phyloP scores from a whole-genome alignment of 2,113 vertebrate genomes.

The Dipodomys stephensi region DNA sequence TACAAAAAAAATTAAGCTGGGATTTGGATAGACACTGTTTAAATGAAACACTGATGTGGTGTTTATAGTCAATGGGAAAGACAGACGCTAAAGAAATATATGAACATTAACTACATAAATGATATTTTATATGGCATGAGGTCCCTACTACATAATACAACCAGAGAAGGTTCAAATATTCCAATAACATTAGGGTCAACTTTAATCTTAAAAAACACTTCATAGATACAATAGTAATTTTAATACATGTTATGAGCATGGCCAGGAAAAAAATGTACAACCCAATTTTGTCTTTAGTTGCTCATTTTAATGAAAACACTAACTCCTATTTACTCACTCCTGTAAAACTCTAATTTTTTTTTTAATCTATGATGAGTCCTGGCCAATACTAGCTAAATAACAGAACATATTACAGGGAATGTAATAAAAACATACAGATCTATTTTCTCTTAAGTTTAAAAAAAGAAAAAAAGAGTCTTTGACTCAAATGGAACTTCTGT shows the following conservation, averaged over 20 bases:
- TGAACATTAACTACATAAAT: constrained; percentile 21
- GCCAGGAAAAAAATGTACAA: neutral
- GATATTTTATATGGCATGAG: neutral
- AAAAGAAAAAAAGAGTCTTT: constrained; percentile 61
- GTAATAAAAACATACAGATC: neutral
- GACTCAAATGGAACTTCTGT: constrained; percentile 60
- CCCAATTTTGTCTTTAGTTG: neutral
- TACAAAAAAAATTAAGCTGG: neutral
- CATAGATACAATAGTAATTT: neutral
- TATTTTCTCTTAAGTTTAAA: neutral
- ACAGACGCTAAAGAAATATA: neutral
- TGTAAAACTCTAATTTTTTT: constrained; percentile 3
- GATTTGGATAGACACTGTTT: neutral
- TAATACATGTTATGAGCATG: neutral
- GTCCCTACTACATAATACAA: neutral
- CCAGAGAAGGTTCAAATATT: constrained; percentile 19
- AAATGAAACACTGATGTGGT: neutral
- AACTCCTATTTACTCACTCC: neutral
- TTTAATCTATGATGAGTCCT: neutral
- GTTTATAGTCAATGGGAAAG: neutral
- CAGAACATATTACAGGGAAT: constrained; percentile 7
- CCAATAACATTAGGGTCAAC: neutral
- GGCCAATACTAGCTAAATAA: constrained; percentile 15
- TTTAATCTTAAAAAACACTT: constrained; percentile 61
- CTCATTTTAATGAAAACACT: constrained; percentile 33